Conservation (phyloP, 2,113 vertebrate species). For the Cynopterus brachyotis region DNA sequence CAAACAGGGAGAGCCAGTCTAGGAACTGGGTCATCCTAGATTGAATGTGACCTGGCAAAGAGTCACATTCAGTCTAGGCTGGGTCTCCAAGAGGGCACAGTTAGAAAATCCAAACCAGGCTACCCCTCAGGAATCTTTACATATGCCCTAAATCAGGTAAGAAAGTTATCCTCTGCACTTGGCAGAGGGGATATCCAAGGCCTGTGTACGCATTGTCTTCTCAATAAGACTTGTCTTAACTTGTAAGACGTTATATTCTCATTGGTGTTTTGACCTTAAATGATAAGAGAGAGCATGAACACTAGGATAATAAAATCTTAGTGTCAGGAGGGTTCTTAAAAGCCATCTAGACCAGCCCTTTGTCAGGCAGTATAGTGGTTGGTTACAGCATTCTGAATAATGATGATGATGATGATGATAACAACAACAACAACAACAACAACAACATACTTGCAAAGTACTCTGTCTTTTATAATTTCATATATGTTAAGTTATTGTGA, state of each 20-base stretch:
- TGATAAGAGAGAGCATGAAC: background rate
- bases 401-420: background rate
- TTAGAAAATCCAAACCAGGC: background rate
- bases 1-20: background rate
- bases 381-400: background rate
- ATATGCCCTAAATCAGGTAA: background rate
- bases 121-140: background rate
- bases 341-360: background rate
- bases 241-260: background rate
- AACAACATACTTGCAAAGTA: background rate
- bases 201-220: background rate
- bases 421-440: background rate
- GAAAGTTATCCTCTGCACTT: background rate
- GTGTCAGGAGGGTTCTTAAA: background rate
- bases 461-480: background rate
- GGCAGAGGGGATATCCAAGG: background rate
- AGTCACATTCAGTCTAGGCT: background rate
- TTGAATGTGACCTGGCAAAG: background rate
- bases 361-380: background rate
- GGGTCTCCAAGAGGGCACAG: background rate
- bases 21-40: background rate
- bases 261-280: background rate
- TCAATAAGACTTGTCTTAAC: background rate
- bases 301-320: background rate
- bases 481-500: background rate